phyloP scores from a whole-genome alignment of 2,113 vertebrate genomes.

The Rhizomys pruinosus region DNA sequence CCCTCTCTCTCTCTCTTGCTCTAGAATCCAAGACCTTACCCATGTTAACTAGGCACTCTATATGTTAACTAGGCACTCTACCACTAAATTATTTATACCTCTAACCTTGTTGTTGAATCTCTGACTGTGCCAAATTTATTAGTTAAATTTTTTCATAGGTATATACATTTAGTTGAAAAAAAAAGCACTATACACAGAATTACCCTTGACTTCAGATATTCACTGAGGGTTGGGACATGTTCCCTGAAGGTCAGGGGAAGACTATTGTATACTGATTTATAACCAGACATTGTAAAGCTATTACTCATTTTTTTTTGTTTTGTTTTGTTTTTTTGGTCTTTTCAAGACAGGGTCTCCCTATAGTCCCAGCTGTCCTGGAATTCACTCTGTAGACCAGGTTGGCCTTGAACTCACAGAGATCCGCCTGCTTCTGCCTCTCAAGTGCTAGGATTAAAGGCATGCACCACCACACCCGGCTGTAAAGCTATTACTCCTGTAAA shows the following conservation, averaged over 20 bases:
- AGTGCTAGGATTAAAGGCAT: no score
- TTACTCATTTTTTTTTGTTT: no score
- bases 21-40: neutral
- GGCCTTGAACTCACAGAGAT: no score
- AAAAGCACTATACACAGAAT: neutral
- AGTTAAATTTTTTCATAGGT: neutral
- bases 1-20: neutral
- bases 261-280: neutral
- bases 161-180: neutral
- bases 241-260: fast-evolving
- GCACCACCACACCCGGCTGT: no score
- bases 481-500: no score
- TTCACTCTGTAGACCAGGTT: no score
- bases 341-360: no score
- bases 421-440: no score
- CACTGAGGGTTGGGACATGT: no score
- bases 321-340: no score
- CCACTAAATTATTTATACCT: neutral
- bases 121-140: neutral
- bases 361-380: no score
- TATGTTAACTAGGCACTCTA: neutral
- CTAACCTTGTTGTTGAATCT: neutral
- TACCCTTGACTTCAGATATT: neutral
- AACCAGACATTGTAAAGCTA: neutral
- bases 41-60: neutral